Percentiles rank a stretch among this genome's conserved stretches.
Conservation (phyloP, 2,797 vertebrate genomes). For the Dicrostonyx torquatus region DNA sequence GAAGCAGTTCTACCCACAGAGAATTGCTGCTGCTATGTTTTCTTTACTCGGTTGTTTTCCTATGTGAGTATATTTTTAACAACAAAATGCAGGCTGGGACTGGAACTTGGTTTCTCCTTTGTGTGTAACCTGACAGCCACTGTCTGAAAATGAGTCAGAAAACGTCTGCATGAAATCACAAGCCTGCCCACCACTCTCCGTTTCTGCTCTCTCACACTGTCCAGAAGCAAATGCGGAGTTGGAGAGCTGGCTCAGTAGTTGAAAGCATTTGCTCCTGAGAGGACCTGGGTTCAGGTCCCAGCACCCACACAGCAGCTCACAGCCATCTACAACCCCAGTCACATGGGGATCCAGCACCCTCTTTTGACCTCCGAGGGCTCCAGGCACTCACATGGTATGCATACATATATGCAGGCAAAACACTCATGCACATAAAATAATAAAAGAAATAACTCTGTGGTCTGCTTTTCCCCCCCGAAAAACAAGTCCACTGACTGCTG, state of each 20-base stretch:
- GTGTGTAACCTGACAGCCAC: neutral
- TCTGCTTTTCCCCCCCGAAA: neutral
- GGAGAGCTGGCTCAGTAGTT: neutral
- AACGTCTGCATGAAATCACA: neutral
- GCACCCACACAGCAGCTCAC: no score
- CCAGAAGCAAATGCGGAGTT: neutral
- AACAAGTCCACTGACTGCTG: neutral
- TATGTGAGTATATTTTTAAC: neutral
- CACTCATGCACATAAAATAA: neutral
- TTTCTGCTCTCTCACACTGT: neutral
- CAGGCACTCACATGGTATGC: neutral
- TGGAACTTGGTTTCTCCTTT: neutral
- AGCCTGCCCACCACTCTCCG: neutral
- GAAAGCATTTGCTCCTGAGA: neutral
- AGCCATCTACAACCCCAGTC: neutral
- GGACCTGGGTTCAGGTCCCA: neutral
- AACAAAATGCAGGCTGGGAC: neutral
- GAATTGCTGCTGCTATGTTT: neutral
- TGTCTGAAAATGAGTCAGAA: neutral
- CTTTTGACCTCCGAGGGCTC: neutral
- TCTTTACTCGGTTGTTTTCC: neutral
- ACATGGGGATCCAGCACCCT: neutral
- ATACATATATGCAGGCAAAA: neutral
- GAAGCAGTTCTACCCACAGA: neutral
- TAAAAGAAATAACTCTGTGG: neutral